These are phyloP conservation scores for Taenioides sp. DNA, from an alignment of 2,797 vertebrate genomes.

Conservation along the genomic window DNA sequence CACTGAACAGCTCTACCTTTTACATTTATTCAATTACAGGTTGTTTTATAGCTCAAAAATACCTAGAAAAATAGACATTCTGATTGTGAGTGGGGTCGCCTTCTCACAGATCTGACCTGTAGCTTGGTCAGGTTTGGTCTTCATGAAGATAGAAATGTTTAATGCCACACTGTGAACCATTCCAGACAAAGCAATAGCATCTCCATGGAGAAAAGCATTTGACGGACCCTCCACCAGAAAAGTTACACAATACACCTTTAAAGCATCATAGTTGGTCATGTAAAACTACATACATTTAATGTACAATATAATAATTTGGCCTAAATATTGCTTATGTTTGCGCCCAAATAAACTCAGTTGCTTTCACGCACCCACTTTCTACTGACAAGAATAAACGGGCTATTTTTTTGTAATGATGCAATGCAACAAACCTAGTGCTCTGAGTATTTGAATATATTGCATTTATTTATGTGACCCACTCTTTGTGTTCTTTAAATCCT, in stretches of 20 bases:
- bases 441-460: conserved; percentile 35
- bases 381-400: not conserved
- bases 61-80: too few relatives aligned
- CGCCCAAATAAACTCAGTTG: not conserved
- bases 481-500: conserved; percentile 21
- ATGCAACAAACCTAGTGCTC: conserved; percentile 1
- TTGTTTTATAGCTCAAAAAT: too few relatives aligned
- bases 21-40: too few relatives aligned
- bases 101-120: too few relatives aligned
- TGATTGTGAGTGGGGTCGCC: too few relatives aligned
- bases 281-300: not conserved
- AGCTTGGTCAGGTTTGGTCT: too few relatives aligned
- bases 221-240: too few relatives aligned
- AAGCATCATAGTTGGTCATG: not conserved
- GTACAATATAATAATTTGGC: not conserved
- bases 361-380: not conserved
- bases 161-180: too few relatives aligned
- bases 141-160: too few relatives aligned
- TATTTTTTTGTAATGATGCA: not conserved
- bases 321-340: not conserved
- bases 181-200: too few relatives aligned
- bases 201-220: too few relatives aligned
- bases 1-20: too few relatives aligned
- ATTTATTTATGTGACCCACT: conserved; percentile 73
- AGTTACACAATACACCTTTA: not conserved